phyloP scores from a whole-genome alignment of 1,140 invertebrate genomes.

The Bradysia coprophila region DNA sequence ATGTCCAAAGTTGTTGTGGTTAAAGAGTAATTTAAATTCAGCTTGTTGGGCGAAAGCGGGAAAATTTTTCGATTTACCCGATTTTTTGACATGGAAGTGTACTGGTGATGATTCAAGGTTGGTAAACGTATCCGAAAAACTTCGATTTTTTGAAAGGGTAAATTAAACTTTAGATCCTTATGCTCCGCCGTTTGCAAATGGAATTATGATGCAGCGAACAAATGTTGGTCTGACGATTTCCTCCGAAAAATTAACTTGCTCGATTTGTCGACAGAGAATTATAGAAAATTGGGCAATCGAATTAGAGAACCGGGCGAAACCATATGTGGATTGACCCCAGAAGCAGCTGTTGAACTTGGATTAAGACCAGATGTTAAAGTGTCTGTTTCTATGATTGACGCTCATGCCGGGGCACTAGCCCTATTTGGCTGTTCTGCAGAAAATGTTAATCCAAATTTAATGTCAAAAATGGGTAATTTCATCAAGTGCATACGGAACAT shows the following conservation, averaged over 20 bases:
- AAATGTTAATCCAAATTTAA: not conserved
- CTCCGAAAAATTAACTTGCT: conserved; percentile 53
- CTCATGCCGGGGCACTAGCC: conserved; percentile 82
- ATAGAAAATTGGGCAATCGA: conserved; percentile 51
- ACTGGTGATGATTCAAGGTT: conserved; percentile 45
- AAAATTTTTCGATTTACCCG: conserved; percentile 81
- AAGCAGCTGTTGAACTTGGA: conserved; percentile 48
- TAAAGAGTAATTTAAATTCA: conserved; percentile 58
- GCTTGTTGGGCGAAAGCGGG: conserved; percentile 46
- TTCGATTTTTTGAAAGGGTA: conserved; percentile 24
- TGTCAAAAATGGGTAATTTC: not conserved
- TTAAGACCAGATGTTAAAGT: conserved; percentile 53
- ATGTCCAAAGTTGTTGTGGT: conserved; percentile 87
- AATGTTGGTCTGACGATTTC: conserved; percentile 59
- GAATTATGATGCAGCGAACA: conserved; percentile 53
- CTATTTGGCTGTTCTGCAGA: conserved; percentile 46
- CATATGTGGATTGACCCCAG: conserved; percentile 45
- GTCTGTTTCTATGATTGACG: conserved; percentile 81
- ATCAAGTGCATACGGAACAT: conserved; percentile 32
- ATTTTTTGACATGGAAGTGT: conserved; percentile 86
- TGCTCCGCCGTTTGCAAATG: conserved; percentile 91
- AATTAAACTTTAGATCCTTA: conserved; percentile 38
- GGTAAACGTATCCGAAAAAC: too few relatives aligned
- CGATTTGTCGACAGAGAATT: conserved; percentile 51
- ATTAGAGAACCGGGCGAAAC: conserved; percentile 51